Evolutionary conservation across 2,113 vertebrate genomes (phyloP).

Genomic region (Odontophorus gujanensis): DNA sequence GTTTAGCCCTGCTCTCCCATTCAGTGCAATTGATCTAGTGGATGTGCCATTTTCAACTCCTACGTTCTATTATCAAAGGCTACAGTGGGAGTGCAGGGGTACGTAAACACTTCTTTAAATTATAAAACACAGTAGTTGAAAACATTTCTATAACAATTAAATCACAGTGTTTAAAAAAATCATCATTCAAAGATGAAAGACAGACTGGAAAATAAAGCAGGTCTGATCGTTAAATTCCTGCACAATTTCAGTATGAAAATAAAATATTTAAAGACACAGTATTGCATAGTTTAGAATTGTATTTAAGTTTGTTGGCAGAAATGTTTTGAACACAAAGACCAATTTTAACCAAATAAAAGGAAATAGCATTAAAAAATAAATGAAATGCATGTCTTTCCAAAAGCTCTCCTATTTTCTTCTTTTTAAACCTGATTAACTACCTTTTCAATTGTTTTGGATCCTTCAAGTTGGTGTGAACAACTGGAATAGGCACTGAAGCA

Average conservation of each 20-base stretch:
- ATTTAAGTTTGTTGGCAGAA: not conserved
- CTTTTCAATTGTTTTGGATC: slow-evolving; percentile 1
- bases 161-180: not conserved
- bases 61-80: slow-evolving; percentile 26
- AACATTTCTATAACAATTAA: slow-evolving; percentile 6
- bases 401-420: not conserved
- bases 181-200: not conserved
- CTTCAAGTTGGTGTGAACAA: not conserved
- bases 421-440: not conserved
- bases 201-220: not conserved
- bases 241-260: not conserved
- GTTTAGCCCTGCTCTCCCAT: slow-evolving; percentile 54
- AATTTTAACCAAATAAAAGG: not conserved
- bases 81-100: slow-evolving; percentile 49
- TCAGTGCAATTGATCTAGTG: slow-evolving; percentile 43
- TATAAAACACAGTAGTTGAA: slow-evolving; percentile 52
- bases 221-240: not conserved
- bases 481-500: not conserved
- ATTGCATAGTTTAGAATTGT: not conserved
- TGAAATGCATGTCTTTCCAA: not conserved
- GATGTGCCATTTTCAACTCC: slow-evolving; percentile 20
- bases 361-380: not conserved
- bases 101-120: slow-evolving; percentile 69
- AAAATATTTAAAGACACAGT: not conserved
- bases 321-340: not conserved